phyloP scores from a whole-genome alignment of 2,888 invertebrate genomes.

The Polietes domitor region DNA sequence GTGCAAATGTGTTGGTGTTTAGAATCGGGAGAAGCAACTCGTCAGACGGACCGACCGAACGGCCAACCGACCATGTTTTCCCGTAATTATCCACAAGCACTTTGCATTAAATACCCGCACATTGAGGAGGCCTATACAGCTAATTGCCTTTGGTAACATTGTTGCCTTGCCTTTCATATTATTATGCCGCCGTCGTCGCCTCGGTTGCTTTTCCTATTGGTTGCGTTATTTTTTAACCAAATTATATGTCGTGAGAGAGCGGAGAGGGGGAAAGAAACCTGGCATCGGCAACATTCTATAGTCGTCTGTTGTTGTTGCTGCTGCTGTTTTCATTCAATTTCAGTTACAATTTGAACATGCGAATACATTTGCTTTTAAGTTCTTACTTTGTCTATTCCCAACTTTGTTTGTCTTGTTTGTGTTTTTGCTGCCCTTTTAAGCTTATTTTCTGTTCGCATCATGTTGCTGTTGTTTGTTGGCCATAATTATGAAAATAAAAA shows the following conservation, averaged over 20 bases:
- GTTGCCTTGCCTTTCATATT: slow-evolving; percentile 58
- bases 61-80: slow-evolving; percentile 22
- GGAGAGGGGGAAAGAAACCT: neutral
- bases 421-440: slow-evolving; percentile 21
- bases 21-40: slow-evolving; percentile 3
- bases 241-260: slow-evolving; percentile 50
- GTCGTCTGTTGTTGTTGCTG: slow-evolving; percentile 7
- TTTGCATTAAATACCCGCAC: slow-evolving; percentile 59
- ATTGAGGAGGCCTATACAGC: slow-evolving; percentile 48
- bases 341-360: slow-evolving; percentile 32
- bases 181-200: slow-evolving; percentile 33
- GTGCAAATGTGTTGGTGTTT: neutral
- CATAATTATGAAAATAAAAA: slow-evolving; percentile 62
- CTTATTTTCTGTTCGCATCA: slow-evolving; percentile 17
- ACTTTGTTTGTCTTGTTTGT: slow-evolving; percentile 11
- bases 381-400: neutral
- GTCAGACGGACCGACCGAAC: neutral
- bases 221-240: slow-evolving; percentile 58
- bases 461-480: slow-evolving; percentile 26
- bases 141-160: slow-evolving; percentile 62
- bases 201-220: neutral
- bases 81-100: slow-evolving; percentile 61
- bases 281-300: neutral
- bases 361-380: slow-evolving; percentile 11
- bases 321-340: slow-evolving; percentile 1